Base-by-base conservation (phyloP, 2,797 vertebrate species). In the Novumbra hubbsi region DNA sequence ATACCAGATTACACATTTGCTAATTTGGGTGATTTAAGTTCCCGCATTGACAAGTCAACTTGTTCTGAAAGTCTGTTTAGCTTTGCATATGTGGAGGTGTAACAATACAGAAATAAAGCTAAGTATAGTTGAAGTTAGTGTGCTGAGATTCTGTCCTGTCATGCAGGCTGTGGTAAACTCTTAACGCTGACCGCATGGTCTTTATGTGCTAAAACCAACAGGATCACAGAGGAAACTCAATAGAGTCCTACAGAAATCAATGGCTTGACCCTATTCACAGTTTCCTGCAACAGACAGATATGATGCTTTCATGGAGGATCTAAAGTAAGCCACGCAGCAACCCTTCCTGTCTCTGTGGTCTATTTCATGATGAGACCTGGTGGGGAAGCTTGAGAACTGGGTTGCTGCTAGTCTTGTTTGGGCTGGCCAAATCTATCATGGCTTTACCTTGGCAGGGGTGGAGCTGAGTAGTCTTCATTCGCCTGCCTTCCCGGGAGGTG, bases 401-500 rank as follows among this genome's bases (percentile, higher is more conserved):
- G 52, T 24, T 71, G 49, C 7, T 74, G 45, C 75, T 41, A 62
- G 78, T 85, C 83, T 45, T 86, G 87, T 87, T 79, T 62, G 71
- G 75, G 77, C 88, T 89, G 74, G 87, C 66, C 50, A 30, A 19
- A 12, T 19, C 24, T 9, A 27, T 8, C 55, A 24, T 12, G 24
- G 57, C 71, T 68, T 38, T 6, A 27, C 28, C 65, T 63, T 3
- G 15, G 62, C 41, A 17, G 69, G 73, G 87, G 87, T 0, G 85
- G 84, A 76, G 82, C 75, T 17, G 6, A 14, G 34, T 12, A 19
- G 16, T 30, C 50, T 21, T 2, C 28, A 30, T 66, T 77, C 77
- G 85, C 82, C 88, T 88, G 86, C 78, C 55, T 15, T 12, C 63
- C 66, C 82, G 11, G 52, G 55, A 71, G 52, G n/a, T 73, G 76